phyloP scores from a whole-genome alignment of 2,113 vertebrate species.

The Gymnarchus niloticus region DNA sequence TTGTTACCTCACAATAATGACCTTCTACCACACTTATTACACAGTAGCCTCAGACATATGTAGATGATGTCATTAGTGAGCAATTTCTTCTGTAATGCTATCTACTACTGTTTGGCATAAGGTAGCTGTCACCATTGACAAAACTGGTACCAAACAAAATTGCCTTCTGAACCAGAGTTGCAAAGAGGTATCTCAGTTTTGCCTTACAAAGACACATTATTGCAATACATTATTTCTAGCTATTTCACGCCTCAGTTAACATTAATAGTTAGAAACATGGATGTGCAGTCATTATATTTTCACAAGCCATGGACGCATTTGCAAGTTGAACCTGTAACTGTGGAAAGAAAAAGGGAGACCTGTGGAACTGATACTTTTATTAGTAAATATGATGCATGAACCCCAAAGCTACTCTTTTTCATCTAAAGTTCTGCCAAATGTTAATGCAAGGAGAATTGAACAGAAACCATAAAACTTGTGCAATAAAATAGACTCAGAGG shows the following conservation, averaged over 20 bases:
- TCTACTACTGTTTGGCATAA: neutral
- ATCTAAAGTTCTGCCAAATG: slow-evolving; percentile 53
- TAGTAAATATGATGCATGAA: slow-evolving; percentile 55
- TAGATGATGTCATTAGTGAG: slow-evolving; percentile 20
- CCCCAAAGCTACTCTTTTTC: slow-evolving; percentile 44
- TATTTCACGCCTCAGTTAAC: neutral
- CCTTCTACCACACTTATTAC: slow-evolving; percentile 9
- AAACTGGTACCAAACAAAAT: slow-evolving; percentile 1
- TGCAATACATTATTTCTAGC: neutral
- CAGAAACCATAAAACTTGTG: slow-evolving; percentile 59
- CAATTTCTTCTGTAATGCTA: neutral
- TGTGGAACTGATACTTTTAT: slow-evolving; percentile 46
- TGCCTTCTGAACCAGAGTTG: neutral
- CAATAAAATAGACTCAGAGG: slow-evolving; percentile 57
- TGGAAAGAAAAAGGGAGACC: slow-evolving; percentile 32
- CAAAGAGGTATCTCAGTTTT: neutral
- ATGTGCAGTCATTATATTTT: neutral
- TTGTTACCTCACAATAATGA: slow-evolving; percentile 28
- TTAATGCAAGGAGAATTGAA: slow-evolving; percentile 54
- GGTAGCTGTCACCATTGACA: neutral
- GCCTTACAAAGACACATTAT: neutral
- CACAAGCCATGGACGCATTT: slow-evolving; percentile 38
- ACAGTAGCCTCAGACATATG: slow-evolving; percentile 5
- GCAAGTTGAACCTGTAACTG: slow-evolving; percentile 45
- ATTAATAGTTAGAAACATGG: neutral